phyloP scores from a whole-genome alignment of 1,140 invertebrate genomes.

The Mercenaria mercenaria region DNA sequence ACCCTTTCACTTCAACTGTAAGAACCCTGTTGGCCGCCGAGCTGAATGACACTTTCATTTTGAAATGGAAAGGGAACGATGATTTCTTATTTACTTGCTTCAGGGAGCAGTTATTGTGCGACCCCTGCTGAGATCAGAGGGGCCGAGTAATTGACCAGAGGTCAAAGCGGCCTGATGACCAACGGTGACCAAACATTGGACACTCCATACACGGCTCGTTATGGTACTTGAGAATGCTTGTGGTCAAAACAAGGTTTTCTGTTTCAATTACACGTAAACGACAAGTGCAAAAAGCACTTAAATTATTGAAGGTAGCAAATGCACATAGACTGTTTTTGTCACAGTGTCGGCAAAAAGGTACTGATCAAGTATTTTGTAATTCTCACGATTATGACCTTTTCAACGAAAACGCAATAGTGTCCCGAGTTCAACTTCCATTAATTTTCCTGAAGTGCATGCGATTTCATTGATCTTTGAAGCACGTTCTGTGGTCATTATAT shows the following conservation, averaged over 20 bases:
- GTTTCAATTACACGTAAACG: slow-evolving; percentile 41
- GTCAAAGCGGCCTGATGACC: slow-evolving; percentile 60
- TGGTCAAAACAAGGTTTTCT: slow-evolving; percentile 57
- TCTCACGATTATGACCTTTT: slow-evolving; percentile 31
- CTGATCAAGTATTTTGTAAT: slow-evolving; percentile 37
- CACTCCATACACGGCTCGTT: slow-evolving; percentile 27
- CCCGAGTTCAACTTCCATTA: slow-evolving; percentile 54
- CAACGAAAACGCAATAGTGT: slow-evolving; percentile 55
- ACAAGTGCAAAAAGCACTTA: not conserved
- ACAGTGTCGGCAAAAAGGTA: not conserved
- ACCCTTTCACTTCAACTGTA: slow-evolving; percentile 46
- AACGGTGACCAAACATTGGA: slow-evolving; percentile 58
- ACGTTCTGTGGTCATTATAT: slow-evolving; percentile 19
- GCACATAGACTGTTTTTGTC: not conserved
- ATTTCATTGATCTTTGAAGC: slow-evolving; percentile 49
- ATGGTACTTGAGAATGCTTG: slow-evolving; percentile 56
- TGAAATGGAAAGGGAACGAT: slow-evolving; percentile 41
- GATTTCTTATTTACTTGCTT: slow-evolving; percentile 57
- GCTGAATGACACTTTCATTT: slow-evolving; percentile 59
- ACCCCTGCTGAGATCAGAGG: slow-evolving; percentile 65
- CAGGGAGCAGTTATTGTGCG: not conserved
- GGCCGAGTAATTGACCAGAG: slow-evolving; percentile 65
- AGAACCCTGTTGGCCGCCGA: slow-evolving; percentile 24
- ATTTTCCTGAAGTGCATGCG: slow-evolving; percentile 40
- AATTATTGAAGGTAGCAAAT: too few species aligned